These are phyloP conservation scores for Aurelia aurita complex sp. Pacific DNA, from an alignment of 30 jellyfish, hydroid and myxozoan genomes.

Conservation along the genomic window DNA sequence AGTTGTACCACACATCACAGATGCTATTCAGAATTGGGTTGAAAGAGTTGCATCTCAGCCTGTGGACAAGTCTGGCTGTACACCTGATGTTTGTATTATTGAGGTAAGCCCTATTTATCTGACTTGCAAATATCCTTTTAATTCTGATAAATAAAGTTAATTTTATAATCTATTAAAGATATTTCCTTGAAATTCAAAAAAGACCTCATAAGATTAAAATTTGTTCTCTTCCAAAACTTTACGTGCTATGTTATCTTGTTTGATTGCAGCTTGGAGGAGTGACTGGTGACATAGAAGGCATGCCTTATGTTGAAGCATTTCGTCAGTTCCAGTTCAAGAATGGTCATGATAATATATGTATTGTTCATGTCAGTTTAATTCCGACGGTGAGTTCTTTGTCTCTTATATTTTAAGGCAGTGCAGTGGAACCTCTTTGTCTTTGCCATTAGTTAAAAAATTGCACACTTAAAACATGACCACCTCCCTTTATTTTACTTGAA, in stretches of 20 bases:
- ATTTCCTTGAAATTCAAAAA: too few relatives aligned
- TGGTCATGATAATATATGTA: conserved; percentile 75
- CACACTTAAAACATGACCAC: too few relatives aligned
- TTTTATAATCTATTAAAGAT: too few relatives aligned
- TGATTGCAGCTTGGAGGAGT: conserved; percentile 93
- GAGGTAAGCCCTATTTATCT: conserved; percentile 48
- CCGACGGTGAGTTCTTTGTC: conserved; percentile 71
- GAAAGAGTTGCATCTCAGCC: conserved; percentile 81
- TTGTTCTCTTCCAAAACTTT: too few relatives aligned
- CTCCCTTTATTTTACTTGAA: too few relatives aligned
- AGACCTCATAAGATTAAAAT: too few relatives aligned
- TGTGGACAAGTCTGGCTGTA: conserved; percentile 76
- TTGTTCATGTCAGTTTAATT: conserved; percentile 91
- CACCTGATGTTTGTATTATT: conserved; percentile 83
- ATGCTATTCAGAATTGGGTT: conserved; percentile 94
- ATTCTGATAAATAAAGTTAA: too few relatives aligned
- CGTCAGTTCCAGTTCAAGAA: conserved; percentile 89
- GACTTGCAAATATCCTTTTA: too few relatives aligned
- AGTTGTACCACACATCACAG: conserved; percentile 98
- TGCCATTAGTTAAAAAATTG: too few relatives aligned
- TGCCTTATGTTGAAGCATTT: conserved; percentile 98
- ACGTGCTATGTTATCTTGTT: neutral
- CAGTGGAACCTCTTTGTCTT: too few relatives aligned
- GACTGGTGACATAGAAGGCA: conserved; percentile 96
- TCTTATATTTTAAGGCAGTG: too few relatives aligned